Base-by-base conservation (phyloP, 2,113 vertebrate genomes). In the Pomatostomus ruficeps region DNA sequence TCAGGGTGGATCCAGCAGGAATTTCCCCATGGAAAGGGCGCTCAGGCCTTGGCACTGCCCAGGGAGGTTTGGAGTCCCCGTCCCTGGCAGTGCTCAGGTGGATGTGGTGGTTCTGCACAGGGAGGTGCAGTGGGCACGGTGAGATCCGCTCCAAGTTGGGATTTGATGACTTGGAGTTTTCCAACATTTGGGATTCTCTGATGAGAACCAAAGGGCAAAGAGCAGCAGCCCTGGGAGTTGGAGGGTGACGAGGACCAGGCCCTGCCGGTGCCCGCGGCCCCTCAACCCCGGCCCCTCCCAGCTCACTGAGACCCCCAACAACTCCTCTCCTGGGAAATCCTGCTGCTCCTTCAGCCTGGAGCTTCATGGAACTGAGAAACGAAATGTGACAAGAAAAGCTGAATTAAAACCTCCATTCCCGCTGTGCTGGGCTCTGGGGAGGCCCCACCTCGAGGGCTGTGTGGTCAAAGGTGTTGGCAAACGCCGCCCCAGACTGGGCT, bases 71-170 rank as follows among this genome's bases (percentile, higher is more conserved):
- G 43, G 21, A 26, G 35, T 18, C 0, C 2, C 52, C 62, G 59
- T 2, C 26, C 46, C 33, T 38, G 38, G 23, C 14, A 4, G 15
- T 20, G 46, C 24, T 13, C 38, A 4, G 2, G 26, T 6, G 14
- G 36, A 26, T 36, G 33, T 38, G 19, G 51, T 52, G 26, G 14
- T 25, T 76, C 14, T 22, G 7, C 26, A 26, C 45, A 29, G 2
- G 14, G 5, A 1, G 3, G 36, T 7, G 67, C 26, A 43, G 7
- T 14, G n/a, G 51, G 14, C 23, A 17, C 14, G 0, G 43, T 6
- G n/a, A 48, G n/a, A 22, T 63, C 54, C 0, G 0, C 18, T 21
- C 33, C 9, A 23, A 33, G 12, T 2, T 3, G 45, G 33, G 21
- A 45, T 58, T 45, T 5, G 9, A 24, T 35, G 20, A 68, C 49